These are phyloP conservation scores for Allygus modestus DNA, from an alignment of 2,888 invertebrate genomes.

Conservation along the genomic window DNA sequence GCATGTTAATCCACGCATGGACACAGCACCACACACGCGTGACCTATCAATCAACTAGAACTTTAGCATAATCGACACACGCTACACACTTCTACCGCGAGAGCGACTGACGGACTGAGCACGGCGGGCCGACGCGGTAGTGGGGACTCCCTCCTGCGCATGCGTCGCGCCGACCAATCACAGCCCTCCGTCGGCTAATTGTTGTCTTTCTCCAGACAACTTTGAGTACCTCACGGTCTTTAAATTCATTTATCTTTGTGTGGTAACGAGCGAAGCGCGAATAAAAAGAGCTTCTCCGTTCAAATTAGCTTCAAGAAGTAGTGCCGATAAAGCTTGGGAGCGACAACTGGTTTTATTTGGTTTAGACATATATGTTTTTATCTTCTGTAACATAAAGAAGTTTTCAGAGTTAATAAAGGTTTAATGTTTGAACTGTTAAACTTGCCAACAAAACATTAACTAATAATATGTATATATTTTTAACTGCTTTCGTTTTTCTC, in stretches of 20 bases:
- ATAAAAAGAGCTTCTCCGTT: constrained; percentile 30
- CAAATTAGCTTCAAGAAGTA: constrained; percentile 47
- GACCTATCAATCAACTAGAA: constrained; percentile 49
- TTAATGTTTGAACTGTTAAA: neutral
- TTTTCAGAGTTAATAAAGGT: neutral
- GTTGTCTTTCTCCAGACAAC: constrained; percentile 62
- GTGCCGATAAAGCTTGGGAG: constrained; percentile 24
- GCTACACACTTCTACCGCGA: constrained; percentile 11
- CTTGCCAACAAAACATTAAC: no score
- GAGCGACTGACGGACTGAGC: constrained; percentile 56
- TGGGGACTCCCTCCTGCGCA: constrained; percentile 53
- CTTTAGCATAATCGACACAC: constrained; percentile 42
- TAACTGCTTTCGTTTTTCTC: no score
- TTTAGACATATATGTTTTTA: neutral
- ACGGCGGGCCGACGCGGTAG: constrained; percentile 47
- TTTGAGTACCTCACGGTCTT: constrained; percentile 55
- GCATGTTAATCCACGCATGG: constrained; percentile 62
- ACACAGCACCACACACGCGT: constrained; percentile 52
- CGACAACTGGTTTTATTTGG: constrained; percentile 27
- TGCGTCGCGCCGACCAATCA: constrained; percentile 43
- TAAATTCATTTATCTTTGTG: constrained; percentile 57
- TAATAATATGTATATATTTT: no score
- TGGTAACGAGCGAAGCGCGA: constrained; percentile 45
- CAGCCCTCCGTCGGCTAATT: constrained; percentile 38
- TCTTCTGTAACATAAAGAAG: neutral